Evolutionary conservation across 2,113 vertebrate genomes (phyloP).

Genomic region (Ovis canadensis): DNA sequence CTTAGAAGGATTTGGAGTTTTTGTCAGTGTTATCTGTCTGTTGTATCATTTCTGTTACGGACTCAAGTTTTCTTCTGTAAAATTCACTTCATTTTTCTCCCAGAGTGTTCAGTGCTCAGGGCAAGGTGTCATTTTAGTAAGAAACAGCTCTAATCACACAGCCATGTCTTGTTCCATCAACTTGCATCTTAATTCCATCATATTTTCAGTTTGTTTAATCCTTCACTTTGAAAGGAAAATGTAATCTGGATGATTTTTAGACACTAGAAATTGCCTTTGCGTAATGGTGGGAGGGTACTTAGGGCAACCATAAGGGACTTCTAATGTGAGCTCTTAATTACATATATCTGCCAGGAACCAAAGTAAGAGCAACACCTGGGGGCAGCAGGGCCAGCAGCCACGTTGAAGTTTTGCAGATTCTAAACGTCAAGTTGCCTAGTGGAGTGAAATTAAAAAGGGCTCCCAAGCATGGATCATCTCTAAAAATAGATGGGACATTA

Average conservation of each 20-base stretch:
- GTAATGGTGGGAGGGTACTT: background rate
- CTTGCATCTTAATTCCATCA: background rate
- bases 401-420: accelerated
- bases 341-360: background rate
- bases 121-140: background rate
- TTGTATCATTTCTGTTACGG: background rate
- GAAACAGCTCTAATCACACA: background rate
- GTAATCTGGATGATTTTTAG: background rate
- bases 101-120: background rate
- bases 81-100: background rate
- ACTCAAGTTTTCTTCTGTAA: background rate
- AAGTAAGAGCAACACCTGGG: too few relatives aligned
- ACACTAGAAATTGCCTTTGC: background rate
- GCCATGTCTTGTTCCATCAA: background rate
- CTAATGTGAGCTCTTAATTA: background rate
- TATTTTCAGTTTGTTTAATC: background rate
- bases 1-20: background rate
- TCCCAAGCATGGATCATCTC: background rate
- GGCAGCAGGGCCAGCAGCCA: background rate
- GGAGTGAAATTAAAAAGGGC: background rate
- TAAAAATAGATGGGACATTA: background rate
- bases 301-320: background rate
- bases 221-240: background rate
- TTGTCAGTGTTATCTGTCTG: background rate
- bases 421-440: background rate